Evolutionary conservation across 2,888 invertebrate genomes (phyloP).

Genomic region (Lasioglossum marginatum): DNA sequence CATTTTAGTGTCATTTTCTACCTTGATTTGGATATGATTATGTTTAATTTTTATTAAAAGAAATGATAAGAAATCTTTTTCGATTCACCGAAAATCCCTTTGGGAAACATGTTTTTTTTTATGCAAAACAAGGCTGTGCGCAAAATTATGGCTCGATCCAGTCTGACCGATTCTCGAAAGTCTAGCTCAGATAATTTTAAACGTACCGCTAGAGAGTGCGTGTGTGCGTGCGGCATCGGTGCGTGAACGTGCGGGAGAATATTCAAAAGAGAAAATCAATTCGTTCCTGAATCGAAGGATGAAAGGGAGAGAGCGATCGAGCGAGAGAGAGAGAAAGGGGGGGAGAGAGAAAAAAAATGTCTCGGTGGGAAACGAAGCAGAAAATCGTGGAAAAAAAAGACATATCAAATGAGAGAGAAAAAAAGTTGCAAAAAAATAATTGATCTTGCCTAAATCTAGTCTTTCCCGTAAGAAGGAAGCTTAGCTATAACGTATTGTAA

Average conservation of each 20-base stretch:
- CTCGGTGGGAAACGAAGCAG: constrained; percentile 30
- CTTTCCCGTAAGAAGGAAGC: constrained; percentile 70
- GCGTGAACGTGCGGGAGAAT: constrained; percentile 1
- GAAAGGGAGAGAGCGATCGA: neutral
- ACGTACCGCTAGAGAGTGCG: constrained; percentile 51
- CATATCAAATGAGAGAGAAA: constrained; percentile 30
- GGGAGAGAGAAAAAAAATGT: neutral
- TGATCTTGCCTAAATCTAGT: constrained; percentile 81
- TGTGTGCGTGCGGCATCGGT: constrained; percentile 13
- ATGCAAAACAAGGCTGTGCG: no score
- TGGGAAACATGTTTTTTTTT: no score
- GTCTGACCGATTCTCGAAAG: no score
- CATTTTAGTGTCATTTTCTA: neutral
- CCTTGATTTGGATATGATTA: no score
- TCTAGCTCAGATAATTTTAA: constrained; percentile 51
- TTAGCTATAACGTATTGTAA: constrained; percentile 72
- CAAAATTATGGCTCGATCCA: no score
- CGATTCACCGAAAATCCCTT: no score
- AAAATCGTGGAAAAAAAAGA: constrained; percentile 62
- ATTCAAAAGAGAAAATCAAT: constrained; percentile 30
- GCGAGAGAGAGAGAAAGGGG: neutral
- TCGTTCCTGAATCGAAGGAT: constrained; percentile 53
- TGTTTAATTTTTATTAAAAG: no score
- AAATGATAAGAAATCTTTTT: no score
- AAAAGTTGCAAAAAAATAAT: constrained; percentile 53